These are phyloP conservation scores for Phymanthus crucifer DNA, from an alignment of 92 coral and sea anemone genomes.

Conservation along the genomic window DNA sequence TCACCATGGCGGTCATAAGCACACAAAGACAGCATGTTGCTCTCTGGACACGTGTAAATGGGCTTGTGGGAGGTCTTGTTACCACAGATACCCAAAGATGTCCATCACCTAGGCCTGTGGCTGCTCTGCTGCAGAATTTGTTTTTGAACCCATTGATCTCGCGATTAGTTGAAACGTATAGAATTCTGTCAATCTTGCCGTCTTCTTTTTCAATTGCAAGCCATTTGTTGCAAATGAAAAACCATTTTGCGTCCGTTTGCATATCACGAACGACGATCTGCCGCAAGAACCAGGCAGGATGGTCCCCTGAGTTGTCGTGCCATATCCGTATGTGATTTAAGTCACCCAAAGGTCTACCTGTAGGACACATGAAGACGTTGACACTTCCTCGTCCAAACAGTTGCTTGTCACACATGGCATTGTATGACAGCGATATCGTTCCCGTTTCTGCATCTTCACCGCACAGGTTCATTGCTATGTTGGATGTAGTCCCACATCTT, in stretches of 20 bases:
- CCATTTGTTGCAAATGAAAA: slow-evolving; percentile 89
- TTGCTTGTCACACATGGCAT: slow-evolving; percentile 77
- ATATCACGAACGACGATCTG: slow-evolving; percentile 76
- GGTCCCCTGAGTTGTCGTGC: slow-evolving; percentile 91
- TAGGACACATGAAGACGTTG: slow-evolving; percentile 69
- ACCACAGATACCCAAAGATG: slow-evolving; percentile 94
- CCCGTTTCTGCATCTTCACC: slow-evolving; percentile 76
- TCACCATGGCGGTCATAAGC: slow-evolving; percentile 84
- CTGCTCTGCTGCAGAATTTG: slow-evolving; percentile 79
- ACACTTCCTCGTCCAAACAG: slow-evolving; percentile 88
- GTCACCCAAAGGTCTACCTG: slow-evolving; percentile 69
- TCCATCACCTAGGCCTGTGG: slow-evolving; percentile 87
- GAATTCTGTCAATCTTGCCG: slow-evolving; percentile 81
- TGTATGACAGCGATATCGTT: slow-evolving; percentile 67
- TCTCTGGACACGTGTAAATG: slow-evolving; percentile 94
- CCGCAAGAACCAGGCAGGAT: slow-evolving; percentile 91
- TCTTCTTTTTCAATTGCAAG: slow-evolving; percentile 88
- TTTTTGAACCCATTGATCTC: slow-evolving; percentile 86
- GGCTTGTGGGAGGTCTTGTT: slow-evolving; percentile 92
- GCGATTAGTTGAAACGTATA: slow-evolving; percentile 61
- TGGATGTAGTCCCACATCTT: slow-evolving; percentile 88
- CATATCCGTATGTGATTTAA: slow-evolving; percentile 78
- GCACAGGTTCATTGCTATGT: slow-evolving; percentile 75
- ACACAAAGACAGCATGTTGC: slow-evolving; percentile 89
- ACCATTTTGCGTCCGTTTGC: slow-evolving; percentile 69